A percentile compares a stretch with the other conserved stretches of the same genome.
phyloP scores from a whole-genome alignment of 2,113 vertebrate species.

The Elgaria multicarinata region DNA sequence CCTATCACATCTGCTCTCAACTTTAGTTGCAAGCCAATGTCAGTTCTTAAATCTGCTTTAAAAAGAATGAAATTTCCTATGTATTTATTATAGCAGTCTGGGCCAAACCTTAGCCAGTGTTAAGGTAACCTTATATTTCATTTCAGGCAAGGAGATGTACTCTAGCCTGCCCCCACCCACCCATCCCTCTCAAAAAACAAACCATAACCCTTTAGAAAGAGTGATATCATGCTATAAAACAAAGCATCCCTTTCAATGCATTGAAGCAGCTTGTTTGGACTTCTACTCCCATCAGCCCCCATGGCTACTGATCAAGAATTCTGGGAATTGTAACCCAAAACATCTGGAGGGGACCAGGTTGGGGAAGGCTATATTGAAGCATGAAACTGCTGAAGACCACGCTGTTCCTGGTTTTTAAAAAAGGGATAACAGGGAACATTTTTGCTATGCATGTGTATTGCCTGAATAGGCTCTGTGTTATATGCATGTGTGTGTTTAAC shows the following conservation, averaged over 20 bases:
- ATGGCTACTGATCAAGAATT: no score
- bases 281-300: no score
- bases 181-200: neutral
- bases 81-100: neutral
- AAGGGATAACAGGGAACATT: neutral
- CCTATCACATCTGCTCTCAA: neutral
- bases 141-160: neutral
- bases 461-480: no score
- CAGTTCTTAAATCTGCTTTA: neutral
- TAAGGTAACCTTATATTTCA: neutral
- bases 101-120: neutral
- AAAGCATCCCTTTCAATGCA: neutral
- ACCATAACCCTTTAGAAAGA: neutral
- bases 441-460: neutral
- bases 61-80: neutral
- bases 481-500: no score
- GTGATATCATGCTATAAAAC: neutral
- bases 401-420: neutral
- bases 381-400: neutral
- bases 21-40: neutral
- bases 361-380: neutral
- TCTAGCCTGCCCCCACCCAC: neutral
- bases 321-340: no score
- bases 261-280: no score
- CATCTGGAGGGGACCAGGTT: no score